Conservation (phyloP, 2,113 vertebrate genomes). For the Phrynosoma blainvillii region DNA sequence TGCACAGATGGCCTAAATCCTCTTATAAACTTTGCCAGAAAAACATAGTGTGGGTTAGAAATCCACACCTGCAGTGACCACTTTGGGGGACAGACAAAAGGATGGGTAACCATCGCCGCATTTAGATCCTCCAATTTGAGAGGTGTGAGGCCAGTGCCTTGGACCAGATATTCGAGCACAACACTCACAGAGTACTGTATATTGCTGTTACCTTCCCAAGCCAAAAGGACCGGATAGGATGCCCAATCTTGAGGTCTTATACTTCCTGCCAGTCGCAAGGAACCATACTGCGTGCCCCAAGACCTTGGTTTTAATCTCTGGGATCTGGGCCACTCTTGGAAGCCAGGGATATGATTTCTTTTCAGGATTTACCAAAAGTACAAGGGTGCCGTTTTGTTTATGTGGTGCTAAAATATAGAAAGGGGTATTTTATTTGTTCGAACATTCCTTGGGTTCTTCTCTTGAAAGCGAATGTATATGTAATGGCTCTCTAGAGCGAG, state of each 20-base stretch:
- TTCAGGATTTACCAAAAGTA: background rate
- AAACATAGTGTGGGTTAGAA: background rate
- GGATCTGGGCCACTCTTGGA: background rate
- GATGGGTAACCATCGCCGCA: background rate
- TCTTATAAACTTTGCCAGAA: background rate
- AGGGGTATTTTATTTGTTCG: accelerated
- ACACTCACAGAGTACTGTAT: too few species aligned
- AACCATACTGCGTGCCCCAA: background rate
- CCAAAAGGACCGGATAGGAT: too few species aligned
- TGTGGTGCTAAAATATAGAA: background rate
- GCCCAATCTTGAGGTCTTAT: background rate
- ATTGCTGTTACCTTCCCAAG: background rate
- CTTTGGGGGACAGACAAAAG: background rate
- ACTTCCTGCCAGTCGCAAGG: background rate
- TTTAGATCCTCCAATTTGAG: background rate
- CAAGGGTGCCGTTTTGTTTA: background rate
- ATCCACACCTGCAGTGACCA: background rate
- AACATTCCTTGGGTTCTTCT: accelerated
- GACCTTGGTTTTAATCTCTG: background rate
- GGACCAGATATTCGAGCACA: background rate
- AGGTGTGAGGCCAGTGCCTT: background rate
- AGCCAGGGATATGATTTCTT: background rate
- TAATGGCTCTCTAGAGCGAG: background rate
- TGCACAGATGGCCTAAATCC: background rate
- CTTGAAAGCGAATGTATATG: slow-evolving; percentile 32